These are phyloP conservation scores for Saccopteryx leptura DNA, from an alignment of 2,113 vertebrate genomes.

Conservation along the genomic window DNA sequence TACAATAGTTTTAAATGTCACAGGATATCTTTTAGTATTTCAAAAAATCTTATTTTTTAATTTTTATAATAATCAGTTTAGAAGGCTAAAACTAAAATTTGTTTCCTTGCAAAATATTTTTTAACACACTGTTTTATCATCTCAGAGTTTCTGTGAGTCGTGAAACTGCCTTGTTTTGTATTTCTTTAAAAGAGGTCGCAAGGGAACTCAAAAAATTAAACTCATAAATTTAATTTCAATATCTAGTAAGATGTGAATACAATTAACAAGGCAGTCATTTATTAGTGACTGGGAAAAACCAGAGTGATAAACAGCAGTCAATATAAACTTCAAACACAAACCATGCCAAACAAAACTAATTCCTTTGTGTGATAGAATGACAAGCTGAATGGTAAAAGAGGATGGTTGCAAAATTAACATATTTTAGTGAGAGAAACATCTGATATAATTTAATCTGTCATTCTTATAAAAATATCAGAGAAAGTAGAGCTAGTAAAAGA, in stretches of 20 bases:
- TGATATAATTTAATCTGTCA: constrained; percentile 63
- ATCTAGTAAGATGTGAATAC: constrained; percentile 80
- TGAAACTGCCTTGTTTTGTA: constrained; percentile 67
- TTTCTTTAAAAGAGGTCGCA: constrained; percentile 67
- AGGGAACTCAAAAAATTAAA: constrained; percentile 81
- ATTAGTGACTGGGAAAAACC: constrained; percentile 73
- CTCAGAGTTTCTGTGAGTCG: constrained; percentile 71
- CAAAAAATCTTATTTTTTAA: constrained; percentile 54
- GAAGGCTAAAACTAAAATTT: constrained; percentile 63
- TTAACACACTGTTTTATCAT: constrained; percentile 67
- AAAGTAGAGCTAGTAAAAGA: constrained; percentile 59
- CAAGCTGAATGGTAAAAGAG: constrained; percentile 60
- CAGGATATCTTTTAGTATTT: constrained; percentile 65
- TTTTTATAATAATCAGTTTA: constrained; percentile 74
- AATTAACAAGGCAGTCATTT: constrained; percentile 82
- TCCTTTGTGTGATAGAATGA: constrained; percentile 60
- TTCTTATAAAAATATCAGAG: constrained; percentile 55
- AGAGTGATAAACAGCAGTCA: constrained; percentile 78
- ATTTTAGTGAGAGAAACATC: constrained; percentile 49
- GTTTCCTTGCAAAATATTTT: constrained; percentile 67
- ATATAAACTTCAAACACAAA: constrained; percentile 75
- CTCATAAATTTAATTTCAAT: constrained; percentile 86
- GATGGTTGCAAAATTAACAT: constrained; percentile 64
- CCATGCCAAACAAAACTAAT: constrained; percentile 75
- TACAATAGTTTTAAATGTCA: constrained; percentile 64